A percentile compares a stretch with the other conserved stretches of the same genome.
phyloP scores from a whole-genome alignment of 2,888 invertebrate genomes.

The Nomada fabriciana region DNA sequence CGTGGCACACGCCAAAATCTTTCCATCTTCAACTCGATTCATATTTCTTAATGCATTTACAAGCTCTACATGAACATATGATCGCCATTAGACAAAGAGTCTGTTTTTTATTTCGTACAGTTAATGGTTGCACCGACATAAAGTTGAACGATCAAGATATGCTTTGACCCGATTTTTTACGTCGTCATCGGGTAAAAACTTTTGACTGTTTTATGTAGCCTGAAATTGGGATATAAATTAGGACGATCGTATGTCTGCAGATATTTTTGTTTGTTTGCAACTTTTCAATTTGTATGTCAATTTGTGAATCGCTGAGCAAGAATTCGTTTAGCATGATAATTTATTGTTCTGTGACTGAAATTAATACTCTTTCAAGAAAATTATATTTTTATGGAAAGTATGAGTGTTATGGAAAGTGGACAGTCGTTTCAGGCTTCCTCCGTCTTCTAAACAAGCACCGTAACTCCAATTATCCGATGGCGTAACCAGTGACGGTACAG shows the following conservation, averaged over 20 bases:
- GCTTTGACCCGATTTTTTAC: too few relatives aligned
- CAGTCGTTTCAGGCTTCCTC: constrained; percentile 30
- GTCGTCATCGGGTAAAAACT: too few relatives aligned
- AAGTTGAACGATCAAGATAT: too few relatives aligned
- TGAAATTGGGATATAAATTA: too few relatives aligned
- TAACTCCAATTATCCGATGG: constrained; percentile 73
- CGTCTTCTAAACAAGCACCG: constrained; percentile 60
- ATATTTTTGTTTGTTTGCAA: too few relatives aligned
- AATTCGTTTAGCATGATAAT: too few relatives aligned
- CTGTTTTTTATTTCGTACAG: neutral
- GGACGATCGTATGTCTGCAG: too few relatives aligned
- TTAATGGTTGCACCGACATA: too few relatives aligned
- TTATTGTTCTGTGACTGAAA: too few relatives aligned
- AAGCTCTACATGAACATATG: neutral
- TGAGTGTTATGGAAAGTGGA: constrained; percentile 52
- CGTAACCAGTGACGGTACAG: constrained; percentile 71
- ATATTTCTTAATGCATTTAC: constrained; percentile 37
- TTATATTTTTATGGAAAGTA: constrained; percentile 29
- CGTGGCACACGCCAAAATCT: constrained; percentile 82
- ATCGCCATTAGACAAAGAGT: neutral
- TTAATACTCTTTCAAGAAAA: neutral
- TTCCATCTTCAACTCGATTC: constrained; percentile 55
- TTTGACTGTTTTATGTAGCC: too few relatives aligned
- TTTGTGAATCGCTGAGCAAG: too few relatives aligned
- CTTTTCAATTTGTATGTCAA: too few relatives aligned